These are phyloP conservation scores for Pogonomyrmex californicus DNA, from an alignment of 1,140 invertebrate genomes.

Conservation along the genomic window DNA sequence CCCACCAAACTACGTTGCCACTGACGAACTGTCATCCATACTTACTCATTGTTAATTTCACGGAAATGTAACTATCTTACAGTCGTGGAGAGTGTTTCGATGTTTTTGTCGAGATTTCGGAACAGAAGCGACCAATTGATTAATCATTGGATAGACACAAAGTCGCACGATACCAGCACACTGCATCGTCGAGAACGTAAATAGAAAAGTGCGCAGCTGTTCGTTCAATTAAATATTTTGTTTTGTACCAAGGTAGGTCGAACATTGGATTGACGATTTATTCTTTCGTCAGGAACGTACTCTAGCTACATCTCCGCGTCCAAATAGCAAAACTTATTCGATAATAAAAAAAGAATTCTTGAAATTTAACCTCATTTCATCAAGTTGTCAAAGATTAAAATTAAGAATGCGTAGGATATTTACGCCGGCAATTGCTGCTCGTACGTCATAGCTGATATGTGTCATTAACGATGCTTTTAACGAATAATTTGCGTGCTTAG, in stretches of 20 bases:
- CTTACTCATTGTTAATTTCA: conserved; percentile 11
- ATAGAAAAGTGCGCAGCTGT: conserved; percentile 15
- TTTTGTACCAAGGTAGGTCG: conserved; percentile 45
- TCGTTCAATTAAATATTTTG: neutral
- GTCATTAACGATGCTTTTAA: neutral
- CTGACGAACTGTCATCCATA: conserved; percentile 14
- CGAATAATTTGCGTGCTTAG: neutral
- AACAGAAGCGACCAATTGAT: conserved; percentile 26
- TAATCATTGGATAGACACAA: conserved; percentile 21
- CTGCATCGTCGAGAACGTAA: neutral
- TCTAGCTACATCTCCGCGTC: neutral
- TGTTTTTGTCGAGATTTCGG: neutral
- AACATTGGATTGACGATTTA: neutral
- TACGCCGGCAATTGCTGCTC: neutral
- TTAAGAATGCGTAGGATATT: neutral
- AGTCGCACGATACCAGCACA: neutral
- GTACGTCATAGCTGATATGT: neutral
- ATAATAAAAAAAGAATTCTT: neutral
- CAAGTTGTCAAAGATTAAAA: conserved; percentile 51
- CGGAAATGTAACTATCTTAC: conserved; percentile 12
- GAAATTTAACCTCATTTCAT: neutral
- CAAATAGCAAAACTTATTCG: neutral
- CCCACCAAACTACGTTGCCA: neutral
- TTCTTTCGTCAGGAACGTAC: neutral
- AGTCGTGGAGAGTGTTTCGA: conserved; percentile 24